Conservation (phyloP, 2,113 vertebrate genomes). For the Prionailurus viverrinus region DNA sequence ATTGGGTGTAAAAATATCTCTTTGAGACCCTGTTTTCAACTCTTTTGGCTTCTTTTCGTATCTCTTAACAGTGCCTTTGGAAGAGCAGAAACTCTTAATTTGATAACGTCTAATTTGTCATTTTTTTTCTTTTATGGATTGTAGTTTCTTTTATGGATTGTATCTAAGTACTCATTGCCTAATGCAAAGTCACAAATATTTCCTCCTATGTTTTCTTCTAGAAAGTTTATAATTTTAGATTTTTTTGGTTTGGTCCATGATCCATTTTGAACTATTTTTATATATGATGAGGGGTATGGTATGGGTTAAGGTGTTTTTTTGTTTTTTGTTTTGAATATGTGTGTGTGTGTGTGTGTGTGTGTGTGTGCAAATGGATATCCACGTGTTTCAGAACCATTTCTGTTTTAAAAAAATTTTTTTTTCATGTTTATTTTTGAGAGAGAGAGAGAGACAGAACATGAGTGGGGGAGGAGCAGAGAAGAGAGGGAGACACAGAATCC, state of each 20-base stretch:
- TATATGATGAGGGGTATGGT: not conserved
- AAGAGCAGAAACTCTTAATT: conserved; percentile 22
- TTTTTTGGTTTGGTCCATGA: not conserved
- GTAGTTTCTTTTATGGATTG: not conserved
- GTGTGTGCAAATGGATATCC: not conserved
- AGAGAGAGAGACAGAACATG: too few species aligned
- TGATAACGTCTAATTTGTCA: not conserved
- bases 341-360: not conserved
- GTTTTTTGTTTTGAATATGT: not conserved
- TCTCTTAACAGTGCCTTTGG: not conserved
- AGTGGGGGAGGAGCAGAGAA: too few species aligned
- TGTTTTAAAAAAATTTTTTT: not conserved
- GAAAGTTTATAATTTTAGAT: conserved; percentile 13
- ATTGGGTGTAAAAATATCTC: not conserved
- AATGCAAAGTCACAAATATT: not conserved
- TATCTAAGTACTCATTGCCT: not conserved
- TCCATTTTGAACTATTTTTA: conserved; percentile 3
- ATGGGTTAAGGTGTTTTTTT: not conserved
- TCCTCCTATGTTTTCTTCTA: not conserved
- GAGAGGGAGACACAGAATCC: too few species aligned
- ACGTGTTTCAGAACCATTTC: not conserved
- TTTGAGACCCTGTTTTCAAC: not conserved
- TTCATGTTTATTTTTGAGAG: too few species aligned
- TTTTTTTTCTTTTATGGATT: conserved; percentile 7
- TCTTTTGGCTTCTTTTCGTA: not conserved